Percentiles rank a stretch among this genome's conserved stretches.
phyloP scores from a whole-genome alignment of 2,113 vertebrate genomes.

The Tetraodon nigroviridis region DNA sequence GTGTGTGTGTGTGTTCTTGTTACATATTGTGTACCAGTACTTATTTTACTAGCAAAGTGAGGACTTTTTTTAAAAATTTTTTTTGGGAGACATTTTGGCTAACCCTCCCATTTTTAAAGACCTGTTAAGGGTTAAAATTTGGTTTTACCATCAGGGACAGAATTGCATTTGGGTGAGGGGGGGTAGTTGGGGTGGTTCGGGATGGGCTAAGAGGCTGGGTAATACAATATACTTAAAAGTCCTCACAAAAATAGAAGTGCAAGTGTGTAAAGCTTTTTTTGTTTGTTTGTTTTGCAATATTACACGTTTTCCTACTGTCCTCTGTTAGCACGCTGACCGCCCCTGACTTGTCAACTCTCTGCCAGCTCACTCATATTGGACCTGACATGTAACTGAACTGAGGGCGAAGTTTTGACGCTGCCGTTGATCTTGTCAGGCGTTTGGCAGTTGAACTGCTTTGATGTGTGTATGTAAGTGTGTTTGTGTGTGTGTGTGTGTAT shows the following conservation, averaged over 20 bases:
- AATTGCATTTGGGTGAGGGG: no score
- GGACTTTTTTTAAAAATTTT: no score
- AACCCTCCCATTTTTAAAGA: no score
- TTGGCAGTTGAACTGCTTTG: conserved; percentile 47
- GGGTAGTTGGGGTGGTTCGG: no score
- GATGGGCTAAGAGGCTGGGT: no score
- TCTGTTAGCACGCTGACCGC: conserved; percentile 29
- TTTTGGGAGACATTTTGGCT: no score
- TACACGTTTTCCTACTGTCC: conserved; percentile 9
- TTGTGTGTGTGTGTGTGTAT: conserved; percentile 31
- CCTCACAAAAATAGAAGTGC: no score
- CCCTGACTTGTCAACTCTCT: conserved; percentile 24
- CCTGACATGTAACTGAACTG: conserved; percentile 14
- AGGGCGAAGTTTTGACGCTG: conserved; percentile 45
- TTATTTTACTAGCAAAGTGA: no score
- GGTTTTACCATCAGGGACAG: no score
- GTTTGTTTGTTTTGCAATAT: background rate
- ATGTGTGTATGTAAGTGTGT: conserved; percentile 31
- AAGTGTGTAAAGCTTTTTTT: background rate
- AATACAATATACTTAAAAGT: no score
- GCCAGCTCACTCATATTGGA: conserved; percentile 36
- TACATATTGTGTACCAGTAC: no score
- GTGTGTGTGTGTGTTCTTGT: background rate
- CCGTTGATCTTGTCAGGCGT: conserved; percentile 50
- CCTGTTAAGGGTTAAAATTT: no score